Conservation (phyloP, 2,797 vertebrate species). For the Cuculus canorus region DNA sequence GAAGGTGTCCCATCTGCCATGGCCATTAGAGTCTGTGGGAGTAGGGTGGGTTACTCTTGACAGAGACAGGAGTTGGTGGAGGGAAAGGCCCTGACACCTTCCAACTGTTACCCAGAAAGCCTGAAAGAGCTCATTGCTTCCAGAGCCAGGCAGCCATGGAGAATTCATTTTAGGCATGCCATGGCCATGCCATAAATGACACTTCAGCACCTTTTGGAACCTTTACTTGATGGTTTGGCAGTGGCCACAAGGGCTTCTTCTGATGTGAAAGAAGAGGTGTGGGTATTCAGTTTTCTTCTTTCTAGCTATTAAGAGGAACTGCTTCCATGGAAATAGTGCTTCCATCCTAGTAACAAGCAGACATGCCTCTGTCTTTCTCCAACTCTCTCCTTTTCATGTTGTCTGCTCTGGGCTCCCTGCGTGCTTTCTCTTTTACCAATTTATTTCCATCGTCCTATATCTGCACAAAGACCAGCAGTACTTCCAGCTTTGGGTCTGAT, state of each 20-base stretch:
- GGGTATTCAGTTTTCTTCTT: not conserved
- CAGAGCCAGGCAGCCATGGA: not conserved
- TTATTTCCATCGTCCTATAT: not conserved
- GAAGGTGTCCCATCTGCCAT: not conserved
- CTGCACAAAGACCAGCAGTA: not conserved
- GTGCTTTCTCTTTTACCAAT: not conserved
- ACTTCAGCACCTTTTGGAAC: not conserved
- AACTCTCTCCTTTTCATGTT: not conserved
- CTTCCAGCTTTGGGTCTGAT: not conserved
- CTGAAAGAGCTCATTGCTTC: not conserved
- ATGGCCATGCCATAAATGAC: not conserved
- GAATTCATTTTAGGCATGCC: not conserved
- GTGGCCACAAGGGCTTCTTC: not conserved
- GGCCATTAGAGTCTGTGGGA: not conserved
- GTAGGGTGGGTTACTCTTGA: not conserved
- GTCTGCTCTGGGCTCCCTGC: not conserved
- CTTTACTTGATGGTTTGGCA: not conserved
- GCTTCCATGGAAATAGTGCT: not conserved
- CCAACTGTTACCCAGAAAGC: not conserved
- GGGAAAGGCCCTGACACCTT: not conserved
- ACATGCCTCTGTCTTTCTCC: not conserved
- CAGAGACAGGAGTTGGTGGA: not conserved
- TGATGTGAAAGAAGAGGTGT: not conserved
- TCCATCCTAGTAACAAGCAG: not conserved
- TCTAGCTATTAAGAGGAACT: not conserved